Evolutionary conservation across 2,797 vertebrate genomes (phyloP).

Genomic region (Miichthys miiuy): DNA sequence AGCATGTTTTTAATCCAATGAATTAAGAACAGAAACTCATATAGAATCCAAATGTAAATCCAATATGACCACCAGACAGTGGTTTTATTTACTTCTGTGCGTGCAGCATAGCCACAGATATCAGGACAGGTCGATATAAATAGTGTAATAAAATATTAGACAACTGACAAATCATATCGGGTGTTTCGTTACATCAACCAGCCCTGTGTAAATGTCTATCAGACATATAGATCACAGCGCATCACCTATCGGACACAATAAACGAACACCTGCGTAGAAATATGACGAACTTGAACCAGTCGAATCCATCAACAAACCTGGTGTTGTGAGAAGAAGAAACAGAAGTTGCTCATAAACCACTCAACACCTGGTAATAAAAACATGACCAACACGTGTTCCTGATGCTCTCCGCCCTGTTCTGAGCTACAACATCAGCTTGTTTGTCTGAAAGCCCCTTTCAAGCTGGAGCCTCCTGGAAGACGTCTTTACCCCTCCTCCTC

Average conservation of each 20-base stretch:
- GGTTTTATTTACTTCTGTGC: no score
- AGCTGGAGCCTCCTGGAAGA: slow-evolving; percentile 33
- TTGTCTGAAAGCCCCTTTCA: slow-evolving; percentile 19
- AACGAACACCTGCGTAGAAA: neutral
- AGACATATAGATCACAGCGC: no score
- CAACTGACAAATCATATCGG: no score
- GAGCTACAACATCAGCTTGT: slow-evolving; percentile 7
- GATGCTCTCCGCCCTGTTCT: neutral
- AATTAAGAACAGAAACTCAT: no score
- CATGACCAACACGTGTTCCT: neutral
- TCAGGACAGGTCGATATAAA: no score
- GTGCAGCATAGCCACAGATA: no score
- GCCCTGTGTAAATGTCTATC: no score
- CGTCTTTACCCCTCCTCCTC: neutral
- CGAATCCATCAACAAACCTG: neutral
- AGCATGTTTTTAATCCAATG: no score
- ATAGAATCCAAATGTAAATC: no score
- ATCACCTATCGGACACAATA: neutral
- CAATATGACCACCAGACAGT: no score
- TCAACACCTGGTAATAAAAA: slow-evolving; percentile 33
- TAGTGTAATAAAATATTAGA: no score
- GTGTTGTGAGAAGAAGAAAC: neutral
- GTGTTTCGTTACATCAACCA: no score
- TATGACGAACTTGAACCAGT: neutral
- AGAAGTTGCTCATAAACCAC: slow-evolving; percentile 26